These are phyloP conservation scores for Bufo bufo DNA, from an alignment of 2,113 vertebrate genomes.

Conservation along the genomic window DNA sequence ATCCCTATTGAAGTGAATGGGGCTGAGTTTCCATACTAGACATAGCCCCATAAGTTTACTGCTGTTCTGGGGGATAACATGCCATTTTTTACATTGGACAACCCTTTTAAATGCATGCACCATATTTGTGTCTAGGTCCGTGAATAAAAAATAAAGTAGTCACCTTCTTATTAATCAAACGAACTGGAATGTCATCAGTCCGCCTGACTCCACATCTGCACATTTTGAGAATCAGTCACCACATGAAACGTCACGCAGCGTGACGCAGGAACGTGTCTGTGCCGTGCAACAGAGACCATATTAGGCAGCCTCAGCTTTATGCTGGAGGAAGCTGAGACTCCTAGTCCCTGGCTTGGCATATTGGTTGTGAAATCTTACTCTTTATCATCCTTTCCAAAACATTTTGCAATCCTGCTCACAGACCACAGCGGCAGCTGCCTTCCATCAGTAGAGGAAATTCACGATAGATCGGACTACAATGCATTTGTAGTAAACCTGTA, in stretches of 20 bases:
- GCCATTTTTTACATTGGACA: too few relatives aligned
- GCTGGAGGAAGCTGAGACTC: not conserved
- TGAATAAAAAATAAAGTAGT: not conserved
- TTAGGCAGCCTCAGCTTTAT: not conserved
- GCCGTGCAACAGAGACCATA: not conserved
- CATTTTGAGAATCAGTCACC: not conserved
- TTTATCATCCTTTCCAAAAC: not conserved
- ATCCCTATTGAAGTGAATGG: too few relatives aligned
- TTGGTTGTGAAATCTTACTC: constrained; percentile 33
- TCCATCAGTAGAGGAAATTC: constrained; percentile 22
- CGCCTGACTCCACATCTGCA: not conserved
- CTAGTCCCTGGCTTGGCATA: not conserved
- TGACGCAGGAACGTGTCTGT: not conserved
- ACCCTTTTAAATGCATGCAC: not conserved
- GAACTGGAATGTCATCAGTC: not conserved
- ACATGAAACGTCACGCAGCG: not conserved
- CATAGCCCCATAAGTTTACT: too few relatives aligned
- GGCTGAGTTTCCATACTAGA: too few relatives aligned
- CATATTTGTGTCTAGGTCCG: not conserved
- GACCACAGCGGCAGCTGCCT: not conserved
- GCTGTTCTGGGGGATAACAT: too few relatives aligned
- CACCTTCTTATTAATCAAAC: not conserved
- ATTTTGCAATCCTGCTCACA: constrained; percentile 26
- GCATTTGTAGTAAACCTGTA: not conserved
- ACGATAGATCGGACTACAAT: not conserved